Evolutionary conservation across 2,797 vertebrate genomes (phyloP), one percentile per base, ranked within the genome.

Genomic region (Eulemur rubriventer): DNA sequence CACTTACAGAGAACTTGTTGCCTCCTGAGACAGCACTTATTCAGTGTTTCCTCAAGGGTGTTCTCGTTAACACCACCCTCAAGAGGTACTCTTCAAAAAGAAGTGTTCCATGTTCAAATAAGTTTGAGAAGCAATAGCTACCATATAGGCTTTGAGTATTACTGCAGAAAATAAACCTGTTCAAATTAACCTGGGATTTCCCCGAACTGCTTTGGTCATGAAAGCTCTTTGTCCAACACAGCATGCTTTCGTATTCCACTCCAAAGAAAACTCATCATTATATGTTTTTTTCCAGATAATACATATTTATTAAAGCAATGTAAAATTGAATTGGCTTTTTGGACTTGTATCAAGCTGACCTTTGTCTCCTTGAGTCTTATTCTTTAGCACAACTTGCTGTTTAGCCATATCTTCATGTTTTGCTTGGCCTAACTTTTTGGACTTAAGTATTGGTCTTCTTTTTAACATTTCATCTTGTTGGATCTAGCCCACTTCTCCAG

Each of bases 251-350:
- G 52, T 84, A 75, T 95, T 35, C 18, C 75, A 86, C 65, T 95
- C 9, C 9, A 88, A 18, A 85, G 79, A 95, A 95, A 95, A 84
- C 20, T 12, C 24, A 93, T 91, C 12, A 65, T 18, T 35, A 20
- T 76, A 61, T 96, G 1, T 84, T 86, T 89, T 41, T 46, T 95
- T 94, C 33, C 30, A 80, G 18, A 73, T 52, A 92, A 69, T 79
- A 52, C 18, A 46, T 67, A 78, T 85, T 95, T 87, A 83, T 94
- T 81, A 70, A 90, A 70, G 48, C 7, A 87, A 89, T 38, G 35
- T 94, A 85, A 92, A 96, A 80, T 89, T 76, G 4, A 73, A 43
- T n/a, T 91, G 69, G 12, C 24, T 72, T 87, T 95, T 79, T 90
- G 35, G 30, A 80, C 30, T 70, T 3, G 6, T 70, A n/a, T 91